These are phyloP conservation scores for Gopherus evgoodei DNA, from an alignment of 2,113 vertebrate species.

Conservation along the genomic window DNA sequence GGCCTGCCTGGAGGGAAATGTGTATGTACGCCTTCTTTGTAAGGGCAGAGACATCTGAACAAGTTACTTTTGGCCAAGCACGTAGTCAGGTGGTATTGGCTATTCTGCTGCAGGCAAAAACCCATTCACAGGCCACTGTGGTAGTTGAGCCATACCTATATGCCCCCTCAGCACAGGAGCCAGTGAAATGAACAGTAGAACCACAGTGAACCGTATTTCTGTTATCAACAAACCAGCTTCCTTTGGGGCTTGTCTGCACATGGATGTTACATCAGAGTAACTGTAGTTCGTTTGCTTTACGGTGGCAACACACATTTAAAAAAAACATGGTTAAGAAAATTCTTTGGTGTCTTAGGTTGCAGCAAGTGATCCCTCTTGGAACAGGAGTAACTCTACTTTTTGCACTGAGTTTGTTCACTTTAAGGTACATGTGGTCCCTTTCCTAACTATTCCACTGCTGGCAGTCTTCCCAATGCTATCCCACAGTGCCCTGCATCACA, in stretches of 20 bases:
- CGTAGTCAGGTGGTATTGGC: background rate
- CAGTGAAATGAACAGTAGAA: background rate
- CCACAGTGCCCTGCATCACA: background rate
- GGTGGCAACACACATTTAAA: no score
- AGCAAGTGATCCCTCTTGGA: background rate
- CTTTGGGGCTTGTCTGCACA: background rate
- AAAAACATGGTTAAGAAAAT: no score
- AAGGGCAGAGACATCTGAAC: slow-evolving; percentile 18
- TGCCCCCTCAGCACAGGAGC: background rate
- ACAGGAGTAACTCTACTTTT: background rate
- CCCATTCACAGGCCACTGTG: background rate
- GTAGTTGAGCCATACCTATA: background rate
- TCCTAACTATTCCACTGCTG: background rate
- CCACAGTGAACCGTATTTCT: background rate
- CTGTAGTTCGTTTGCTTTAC: background rate
- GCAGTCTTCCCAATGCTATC: background rate
- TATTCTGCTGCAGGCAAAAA: background rate
- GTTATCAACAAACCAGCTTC: background rate
- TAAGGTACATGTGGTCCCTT: background rate
- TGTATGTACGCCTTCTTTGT: background rate
- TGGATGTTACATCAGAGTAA: background rate
- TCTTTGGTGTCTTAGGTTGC: background rate
- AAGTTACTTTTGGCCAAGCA: background rate
- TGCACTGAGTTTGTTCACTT: background rate
- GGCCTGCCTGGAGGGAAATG: background rate